Percentiles rank a stretch among this genome's conserved stretches.
Evolutionary conservation across 2,113 vertebrate species (phyloP).

Genomic region (Lepus europaeus): DNA sequence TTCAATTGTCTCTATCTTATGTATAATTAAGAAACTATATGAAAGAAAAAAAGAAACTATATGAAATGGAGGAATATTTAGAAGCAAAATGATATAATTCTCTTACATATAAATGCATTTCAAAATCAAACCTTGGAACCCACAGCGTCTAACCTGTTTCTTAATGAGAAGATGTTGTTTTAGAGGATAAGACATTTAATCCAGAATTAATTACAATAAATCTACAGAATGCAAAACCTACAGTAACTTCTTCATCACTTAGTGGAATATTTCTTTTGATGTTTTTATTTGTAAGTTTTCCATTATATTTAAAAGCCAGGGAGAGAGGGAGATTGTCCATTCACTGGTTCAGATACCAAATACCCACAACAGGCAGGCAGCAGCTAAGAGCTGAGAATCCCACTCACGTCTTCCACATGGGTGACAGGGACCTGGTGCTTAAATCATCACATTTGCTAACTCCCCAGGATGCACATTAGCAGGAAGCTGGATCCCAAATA

Average conservation of each 20-base stretch:
- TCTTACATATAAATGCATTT: slow-evolving; percentile 14
- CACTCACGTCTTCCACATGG: too few species aligned
- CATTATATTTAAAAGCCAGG: too few species aligned
- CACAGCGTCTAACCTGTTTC: neutral
- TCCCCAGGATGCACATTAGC: too few species aligned
- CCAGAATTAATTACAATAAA: neutral
- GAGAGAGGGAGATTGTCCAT: too few species aligned
- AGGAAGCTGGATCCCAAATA: too few species aligned
- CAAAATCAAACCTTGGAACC: neutral
- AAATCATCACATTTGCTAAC: too few species aligned
- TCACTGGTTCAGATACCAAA: too few species aligned
- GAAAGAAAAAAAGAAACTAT: neutral
- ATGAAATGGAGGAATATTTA: neutral
- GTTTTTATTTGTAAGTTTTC: too few species aligned
- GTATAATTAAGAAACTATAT: neutral
- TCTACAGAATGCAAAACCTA: neutral
- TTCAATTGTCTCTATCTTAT: neutral
- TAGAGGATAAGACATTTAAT: slow-evolving; percentile 33
- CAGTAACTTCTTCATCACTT: neutral
- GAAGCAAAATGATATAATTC: slow-evolving; percentile 6
- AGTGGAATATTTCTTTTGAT: neutral
- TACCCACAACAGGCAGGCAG: too few species aligned
- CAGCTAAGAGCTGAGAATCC: too few species aligned
- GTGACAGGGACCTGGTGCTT: too few species aligned
- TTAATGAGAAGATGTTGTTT: neutral